A percentile compares a stretch with the other conserved stretches of the same genome.
Conservation (phyloP, 2,797 vertebrate species). For the Poecilia picta region DNA sequence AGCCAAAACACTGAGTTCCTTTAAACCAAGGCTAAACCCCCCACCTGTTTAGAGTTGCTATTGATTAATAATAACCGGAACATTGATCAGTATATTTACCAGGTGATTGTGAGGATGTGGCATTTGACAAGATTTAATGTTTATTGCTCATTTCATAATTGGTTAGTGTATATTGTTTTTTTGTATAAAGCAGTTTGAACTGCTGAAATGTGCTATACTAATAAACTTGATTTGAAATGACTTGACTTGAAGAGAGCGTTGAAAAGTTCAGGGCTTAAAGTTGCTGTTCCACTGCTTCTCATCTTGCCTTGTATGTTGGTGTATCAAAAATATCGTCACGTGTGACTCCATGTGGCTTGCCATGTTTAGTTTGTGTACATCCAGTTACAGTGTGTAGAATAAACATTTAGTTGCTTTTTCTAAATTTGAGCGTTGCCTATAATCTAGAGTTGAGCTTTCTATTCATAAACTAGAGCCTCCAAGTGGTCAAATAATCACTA, state of each 20-base stretch:
- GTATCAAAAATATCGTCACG: background rate
- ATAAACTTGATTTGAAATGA: too few relatives aligned
- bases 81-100: too few relatives aligned
- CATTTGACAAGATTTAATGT: too few relatives aligned
- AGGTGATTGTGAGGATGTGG: too few relatives aligned
- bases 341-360: background rate
- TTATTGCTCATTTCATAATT: too few relatives aligned
- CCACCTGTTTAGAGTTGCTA: too few relatives aligned
- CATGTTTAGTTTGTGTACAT: background rate
- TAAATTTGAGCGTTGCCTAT: background rate
- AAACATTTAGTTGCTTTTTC: background rate
- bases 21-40: too few relatives aligned
- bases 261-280: background rate
- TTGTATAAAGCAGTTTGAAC: too few relatives aligned
- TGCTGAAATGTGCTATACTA: too few relatives aligned
- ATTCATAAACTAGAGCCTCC: background rate
- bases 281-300: background rate
- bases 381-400: background rate
- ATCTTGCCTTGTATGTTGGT: background rate
- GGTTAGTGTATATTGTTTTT: too few relatives aligned
- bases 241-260: background rate
- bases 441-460: background rate
- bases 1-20: too few relatives aligned
- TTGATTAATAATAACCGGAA: too few relatives aligned
- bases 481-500: background rate